Base-by-base conservation (phyloP, 2,113 vertebrate species). In the rat (Rattus norvegicus) region DNA sequence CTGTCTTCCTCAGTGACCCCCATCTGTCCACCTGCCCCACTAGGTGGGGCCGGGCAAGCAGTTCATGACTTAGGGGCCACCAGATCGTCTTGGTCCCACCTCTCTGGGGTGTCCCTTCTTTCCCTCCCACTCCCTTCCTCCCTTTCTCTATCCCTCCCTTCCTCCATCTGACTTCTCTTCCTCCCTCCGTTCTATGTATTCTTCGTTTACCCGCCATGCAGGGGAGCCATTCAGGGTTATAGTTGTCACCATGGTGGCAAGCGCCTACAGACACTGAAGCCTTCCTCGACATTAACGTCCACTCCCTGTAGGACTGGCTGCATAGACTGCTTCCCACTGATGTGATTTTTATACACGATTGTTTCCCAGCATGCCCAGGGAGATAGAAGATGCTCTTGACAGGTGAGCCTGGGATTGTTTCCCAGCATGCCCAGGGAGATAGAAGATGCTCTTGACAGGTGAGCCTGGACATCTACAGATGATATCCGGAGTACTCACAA, bases 381-480 rank as follows among this genome's bases (percentile, higher is more conserved):
- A 69, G 20, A 63, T 1, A 1, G 0, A 59, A 39, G 30, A 70
- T 0, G 0, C 2, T 0, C 13, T 63, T 54, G 63, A 75, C 13
- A 3, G 33, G 0, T 3, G n/a, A n/a, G n/a, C n/a, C n/a, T n/a
- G n/a, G n/a, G 0, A 20, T 13, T 13, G 63, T 69, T 63, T 56
- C 86, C 56, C 49, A 16, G 6, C 7, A 9, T 0, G 28, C 8
- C 61, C 6, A 10, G 22, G 0, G 72, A 69, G 20, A 63, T 1
- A 1, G 0, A 59, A 39, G 30, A 70, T 0, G 0, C 2, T 0
- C 13, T 63, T 54, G 63, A 75, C 13, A 3, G 33, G 0, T 3
- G 4, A 30, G 22, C 14, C 16, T 7, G 49, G 65, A 69, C 24
- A 49, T 39, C 93, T 24, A 8, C 0, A 16, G 39, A 59, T 43